phyloP scores from a whole-genome alignment of 1,140 invertebrate species.

The Cydia pomonella region DNA sequence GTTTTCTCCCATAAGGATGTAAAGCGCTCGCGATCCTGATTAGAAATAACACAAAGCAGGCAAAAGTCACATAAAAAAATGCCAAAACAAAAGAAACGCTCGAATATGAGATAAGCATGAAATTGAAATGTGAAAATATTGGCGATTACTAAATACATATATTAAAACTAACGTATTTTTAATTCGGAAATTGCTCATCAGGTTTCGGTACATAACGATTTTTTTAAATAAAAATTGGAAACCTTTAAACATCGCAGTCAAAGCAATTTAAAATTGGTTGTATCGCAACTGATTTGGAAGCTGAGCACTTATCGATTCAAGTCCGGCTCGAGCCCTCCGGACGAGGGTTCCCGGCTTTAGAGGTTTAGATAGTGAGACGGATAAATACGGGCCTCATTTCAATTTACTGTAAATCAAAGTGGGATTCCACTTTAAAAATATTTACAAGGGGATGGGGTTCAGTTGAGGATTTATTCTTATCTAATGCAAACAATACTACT shows the following conservation, averaged over 20 bases:
- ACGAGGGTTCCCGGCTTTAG: neutral
- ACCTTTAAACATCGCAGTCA: neutral
- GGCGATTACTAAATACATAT: too few species aligned
- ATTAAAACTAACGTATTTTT: too few species aligned
- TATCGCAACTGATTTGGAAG: neutral
- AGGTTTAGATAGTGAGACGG: constrained; percentile 12
- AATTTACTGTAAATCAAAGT: constrained; percentile 16
- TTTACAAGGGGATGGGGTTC: neutral
- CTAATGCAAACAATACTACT: neutral
- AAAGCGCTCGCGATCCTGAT: too few species aligned
- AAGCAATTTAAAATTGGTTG: neutral
- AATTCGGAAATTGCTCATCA: too few species aligned
- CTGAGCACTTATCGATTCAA: constrained; percentile 6
- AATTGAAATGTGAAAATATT: too few species aligned
- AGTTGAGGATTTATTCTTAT: constrained; percentile 7
- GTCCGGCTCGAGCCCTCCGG: neutral
- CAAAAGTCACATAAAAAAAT: too few species aligned
- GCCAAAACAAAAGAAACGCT: too few species aligned
- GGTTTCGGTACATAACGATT: too few species aligned
- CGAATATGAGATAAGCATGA: too few species aligned
- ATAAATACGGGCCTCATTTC: constrained; percentile 13
- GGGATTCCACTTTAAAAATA: constrained; percentile 8
- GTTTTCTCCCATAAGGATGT: too few species aligned
- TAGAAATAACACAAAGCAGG: too few species aligned
- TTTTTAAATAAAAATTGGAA: neutral